Base-by-base conservation (phyloP, 92 coral and sea anemone species). In the Heteractis magnifica region DNA sequence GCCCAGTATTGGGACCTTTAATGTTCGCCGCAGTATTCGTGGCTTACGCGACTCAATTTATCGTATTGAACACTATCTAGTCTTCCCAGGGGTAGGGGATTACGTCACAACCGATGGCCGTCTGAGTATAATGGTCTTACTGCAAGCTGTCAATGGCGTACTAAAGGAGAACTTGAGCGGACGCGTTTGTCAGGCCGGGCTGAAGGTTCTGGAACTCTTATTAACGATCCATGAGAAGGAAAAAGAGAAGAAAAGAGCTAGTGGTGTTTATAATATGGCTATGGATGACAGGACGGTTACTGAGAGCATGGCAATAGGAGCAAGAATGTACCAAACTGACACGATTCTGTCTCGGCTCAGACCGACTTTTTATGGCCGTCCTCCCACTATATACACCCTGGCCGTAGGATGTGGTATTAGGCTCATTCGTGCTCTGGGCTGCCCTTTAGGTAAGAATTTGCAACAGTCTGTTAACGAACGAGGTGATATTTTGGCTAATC, bases 61-160 rank as follows among this genome's bases (percentile, higher is more conserved):
- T 74, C 80, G 89, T 52, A 90, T 88, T 18, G 98, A 94, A 44
- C 92, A 92, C 56, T 94, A 90, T 77, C 81, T 85, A 19, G 99
- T 90, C 51, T 90, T 92, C 72, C 97, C 94, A 1, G 99, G 99
- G 1, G 95, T 98, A 15, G 98, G 91, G 4, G 99, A 94, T 23
- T 90, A 94, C 90, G 88, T 97, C 77, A 95, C 98, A 6, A 84
- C 87, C 12, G 95, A 92, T 87, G 99, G 99, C 13, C 83, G 97
- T 49, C 86, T 97, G 21, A 97, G 98, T 68, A 85, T 89, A n/a
- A 78, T 90, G 49, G 95, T 94, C 48, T 87, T 97, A 59, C 76
- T 97, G 12, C 97, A 97, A 51, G 98, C 98, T 12, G 88, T 94
- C 3, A 87, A 93, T 71, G 92, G 89, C 64, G 90, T 94, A 52